These are phyloP conservation scores for Toxonevra muliebris DNA, from an alignment of 2,888 invertebrate genomes.

Conservation along the genomic window DNA sequence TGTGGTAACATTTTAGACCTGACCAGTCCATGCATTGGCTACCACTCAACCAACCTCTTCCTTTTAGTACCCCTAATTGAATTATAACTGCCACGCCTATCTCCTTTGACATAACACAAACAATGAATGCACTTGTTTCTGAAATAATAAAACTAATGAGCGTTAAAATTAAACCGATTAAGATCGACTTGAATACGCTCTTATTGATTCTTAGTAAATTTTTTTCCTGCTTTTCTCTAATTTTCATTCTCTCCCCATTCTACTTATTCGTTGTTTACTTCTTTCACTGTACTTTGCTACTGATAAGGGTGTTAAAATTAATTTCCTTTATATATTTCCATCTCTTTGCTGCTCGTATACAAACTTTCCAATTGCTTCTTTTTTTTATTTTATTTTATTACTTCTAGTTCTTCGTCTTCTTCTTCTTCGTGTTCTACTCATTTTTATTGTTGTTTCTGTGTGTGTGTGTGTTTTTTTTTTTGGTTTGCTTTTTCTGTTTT, in stretches of 20 bases:
- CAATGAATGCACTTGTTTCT: no score
- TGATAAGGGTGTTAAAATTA: conserved; percentile 31
- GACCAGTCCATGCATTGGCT: not conserved
- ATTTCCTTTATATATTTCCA: conserved; percentile 11
- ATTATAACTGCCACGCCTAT: not conserved
- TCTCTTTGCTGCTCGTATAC: not conserved
- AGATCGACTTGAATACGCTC: no score
- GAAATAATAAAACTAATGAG: no score
- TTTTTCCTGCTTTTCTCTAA: not conserved
- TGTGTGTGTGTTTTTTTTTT: conserved; percentile 20
- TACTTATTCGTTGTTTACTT: no score
- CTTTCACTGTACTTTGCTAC: no score
- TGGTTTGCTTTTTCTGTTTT: conserved; percentile 34
- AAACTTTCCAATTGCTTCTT: not conserved
- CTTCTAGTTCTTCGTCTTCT: conserved; percentile 35
- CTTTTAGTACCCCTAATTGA: not conserved
- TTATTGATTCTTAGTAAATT: not conserved
- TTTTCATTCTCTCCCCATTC: no score
- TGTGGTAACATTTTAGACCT: no score
- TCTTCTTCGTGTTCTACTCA: conserved; percentile 9
- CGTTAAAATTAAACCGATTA: no score
- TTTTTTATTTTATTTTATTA: conserved; percentile 44
- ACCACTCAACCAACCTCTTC: not conserved
- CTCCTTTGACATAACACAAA: no score
- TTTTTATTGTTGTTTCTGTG: conserved; percentile 5